Conservation (phyloP, 1,140 invertebrate genomes). For the Microvelia longipes region DNA sequence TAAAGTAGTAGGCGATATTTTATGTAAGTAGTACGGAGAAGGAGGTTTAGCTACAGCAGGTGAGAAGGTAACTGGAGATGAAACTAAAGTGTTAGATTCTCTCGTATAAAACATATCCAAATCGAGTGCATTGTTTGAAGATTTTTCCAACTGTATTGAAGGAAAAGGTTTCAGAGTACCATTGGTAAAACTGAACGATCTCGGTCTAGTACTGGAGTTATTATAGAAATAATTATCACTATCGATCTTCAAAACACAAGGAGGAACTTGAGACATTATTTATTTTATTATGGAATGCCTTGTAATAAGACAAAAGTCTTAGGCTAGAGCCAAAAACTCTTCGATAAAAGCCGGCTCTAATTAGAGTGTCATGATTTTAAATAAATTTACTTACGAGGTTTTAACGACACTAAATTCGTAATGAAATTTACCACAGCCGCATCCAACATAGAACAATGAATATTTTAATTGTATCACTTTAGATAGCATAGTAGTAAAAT, state of each 20-base stretch:
- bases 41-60: slow-evolving; percentile 14
- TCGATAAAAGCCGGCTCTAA: too few species aligned
- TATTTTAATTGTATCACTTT: neutral
- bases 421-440: neutral
- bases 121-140: slow-evolving; percentile 5
- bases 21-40: neutral
- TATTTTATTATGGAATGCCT: neutral
- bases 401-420: slow-evolving; percentile 1
- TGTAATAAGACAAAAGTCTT: neutral
- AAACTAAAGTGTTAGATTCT: slow-evolving; percentile 1
- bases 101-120: slow-evolving; percentile 11
- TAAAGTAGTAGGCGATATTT: neutral
- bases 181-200: slow-evolving; percentile 16
- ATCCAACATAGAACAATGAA: neutral
- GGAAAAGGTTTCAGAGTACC: slow-evolving; percentile 6
- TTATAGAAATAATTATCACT: slow-evolving; percentile 14
- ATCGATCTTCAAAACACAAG: slow-evolving; percentile 12
- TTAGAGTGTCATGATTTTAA: too few species aligned
- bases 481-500: neutral
- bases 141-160: neutral
- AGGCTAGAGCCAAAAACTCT: too few species aligned
- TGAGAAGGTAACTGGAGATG: slow-evolving; percentile 3
- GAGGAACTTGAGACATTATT: slow-evolving; percentile 8
- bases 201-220: slow-evolving; percentile 1
- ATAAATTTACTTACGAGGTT: neutral